Evolutionary conservation across 2,113 vertebrate genomes (phyloP), one percentile per base, ranked within the genome.

Genomic region (Phoxinus phoxinus): DNA sequence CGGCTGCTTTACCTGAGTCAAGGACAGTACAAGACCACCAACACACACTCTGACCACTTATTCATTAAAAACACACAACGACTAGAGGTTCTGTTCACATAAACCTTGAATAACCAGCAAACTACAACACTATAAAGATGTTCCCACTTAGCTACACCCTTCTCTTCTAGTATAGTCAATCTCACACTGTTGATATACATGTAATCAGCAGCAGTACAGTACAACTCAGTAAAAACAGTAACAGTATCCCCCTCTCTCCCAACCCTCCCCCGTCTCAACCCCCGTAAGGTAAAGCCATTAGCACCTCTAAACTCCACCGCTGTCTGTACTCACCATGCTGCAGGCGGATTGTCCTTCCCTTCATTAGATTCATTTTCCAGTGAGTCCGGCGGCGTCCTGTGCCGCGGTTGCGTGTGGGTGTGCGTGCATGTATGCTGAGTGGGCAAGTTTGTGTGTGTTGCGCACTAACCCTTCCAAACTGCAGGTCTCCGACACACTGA

Each of bases 291-390:
- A 89, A 91, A 89, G 81, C 79, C 84, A 87, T 88, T 85, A 88
- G 35, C 73, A 88, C 87, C 86, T 87, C 63, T 27, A 65, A 48
- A 81, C 67, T 53, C 63, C 65, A 56, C 35, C 58, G 35, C 32
- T 84, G 46, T 78, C 58, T 30, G 1, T 48, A 85, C 91, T 92
- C 86, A 94, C 94, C 94, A 94, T 94, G 78, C 6, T 90, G 84
- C 76, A 15, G 83, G 65, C n/a, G 79, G 76, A 65, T 44, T 74
- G 53, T 86, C 84, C 87, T 44, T 51, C 19, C 83, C 87, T 87
- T 83, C 17, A 83, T 35, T 77, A 75, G 83, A 19, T 81, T 78
- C 92, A 94, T 93, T 87, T 86, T 91, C 78, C 80, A 83, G 32
- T 35, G 65, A 83, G 25, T 74, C 79, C 79, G 11, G 84, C 6